These are phyloP conservation scores for Martes martes DNA, from an alignment of 2,113 vertebrate genomes.

Conservation along the genomic window DNA sequence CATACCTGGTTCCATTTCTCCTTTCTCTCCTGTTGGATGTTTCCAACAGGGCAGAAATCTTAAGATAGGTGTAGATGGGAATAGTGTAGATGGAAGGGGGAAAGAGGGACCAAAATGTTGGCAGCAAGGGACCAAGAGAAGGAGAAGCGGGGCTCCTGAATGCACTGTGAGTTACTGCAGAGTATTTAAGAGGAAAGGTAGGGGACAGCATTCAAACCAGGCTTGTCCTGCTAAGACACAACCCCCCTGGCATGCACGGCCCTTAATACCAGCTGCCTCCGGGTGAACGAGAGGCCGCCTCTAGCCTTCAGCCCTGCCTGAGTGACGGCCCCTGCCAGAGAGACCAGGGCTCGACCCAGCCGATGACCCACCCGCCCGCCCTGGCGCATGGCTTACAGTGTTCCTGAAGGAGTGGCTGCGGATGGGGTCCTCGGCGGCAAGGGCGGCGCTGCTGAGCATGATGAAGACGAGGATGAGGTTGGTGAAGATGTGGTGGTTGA, in stretches of 20 bases:
- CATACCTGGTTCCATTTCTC: background rate
- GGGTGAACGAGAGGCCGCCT: no score
- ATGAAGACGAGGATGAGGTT: conserved; percentile 99
- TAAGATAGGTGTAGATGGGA: background rate
- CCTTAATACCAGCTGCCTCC: background rate
- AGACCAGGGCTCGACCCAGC: accelerated
- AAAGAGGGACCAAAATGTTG: background rate
- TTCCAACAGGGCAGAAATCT: background rate
- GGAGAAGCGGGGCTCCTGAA: background rate
- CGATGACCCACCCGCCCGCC: background rate
- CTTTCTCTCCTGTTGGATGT: background rate
- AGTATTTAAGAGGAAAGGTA: background rate
- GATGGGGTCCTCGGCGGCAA: conserved; percentile 98
- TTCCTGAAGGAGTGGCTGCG: conserved; percentile 96
- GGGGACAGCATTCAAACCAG: background rate
- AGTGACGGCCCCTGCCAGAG: accelerated
- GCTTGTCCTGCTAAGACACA: background rate
- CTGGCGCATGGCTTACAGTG: conserved; percentile 87
- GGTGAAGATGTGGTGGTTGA: conserved; percentile 99
- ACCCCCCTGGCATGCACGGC: background rate
- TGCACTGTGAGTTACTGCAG: background rate
- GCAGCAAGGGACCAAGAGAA: background rate
- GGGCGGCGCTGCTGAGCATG: conserved; percentile 98
- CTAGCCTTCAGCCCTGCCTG: background rate
- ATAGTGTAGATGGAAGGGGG: background rate